phyloP scores from a whole-genome alignment of 2,113 vertebrate genomes.

The Spea bombifrons region DNA sequence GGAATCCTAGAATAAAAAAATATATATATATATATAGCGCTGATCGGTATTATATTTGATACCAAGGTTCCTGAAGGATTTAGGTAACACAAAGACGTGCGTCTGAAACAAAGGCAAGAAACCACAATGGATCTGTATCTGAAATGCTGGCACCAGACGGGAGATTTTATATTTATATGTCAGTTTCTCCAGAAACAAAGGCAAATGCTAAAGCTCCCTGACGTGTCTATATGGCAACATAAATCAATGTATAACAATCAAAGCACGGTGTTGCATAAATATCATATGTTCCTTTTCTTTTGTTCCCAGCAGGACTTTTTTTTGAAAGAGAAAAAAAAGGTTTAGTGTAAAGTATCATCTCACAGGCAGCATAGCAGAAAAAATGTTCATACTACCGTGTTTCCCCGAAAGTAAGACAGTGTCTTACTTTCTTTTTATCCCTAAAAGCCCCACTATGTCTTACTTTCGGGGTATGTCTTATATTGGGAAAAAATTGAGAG shows the following conservation, averaged over 20 bases:
- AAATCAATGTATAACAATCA: conserved; percentile 13
- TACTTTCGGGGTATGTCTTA: too few relatives aligned
- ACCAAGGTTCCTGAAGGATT: conserved; percentile 31
- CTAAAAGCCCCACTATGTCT: too few relatives aligned
- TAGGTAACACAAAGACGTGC: conserved; percentile 19
- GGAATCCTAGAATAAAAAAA: conserved; percentile 31
- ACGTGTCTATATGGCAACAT: conserved; percentile 25
- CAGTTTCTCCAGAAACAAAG: conserved; percentile 25
- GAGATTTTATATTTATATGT: conserved; percentile 11
- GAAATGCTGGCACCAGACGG: not conserved
- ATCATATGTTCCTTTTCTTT: conserved; percentile 19
- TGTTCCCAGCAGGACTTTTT: conserved; percentile 4
- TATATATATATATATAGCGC: conserved; percentile 3
- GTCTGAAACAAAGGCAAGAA: not conserved
- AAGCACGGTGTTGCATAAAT: conserved; percentile 9
- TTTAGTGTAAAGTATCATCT: too few relatives aligned
- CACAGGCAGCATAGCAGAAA: too few relatives aligned
- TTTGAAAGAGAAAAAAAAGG: not conserved
- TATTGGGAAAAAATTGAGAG: too few relatives aligned
- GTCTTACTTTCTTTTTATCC: too few relatives aligned
- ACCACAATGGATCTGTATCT: not conserved
- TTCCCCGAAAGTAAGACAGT: too few relatives aligned
- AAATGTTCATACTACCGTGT: too few relatives aligned
- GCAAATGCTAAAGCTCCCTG: conserved; percentile 24
- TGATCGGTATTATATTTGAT: conserved; percentile 23